A percentile compares a stretch with the other conserved stretches of the same genome.
Evolutionary conservation across 2,797 vertebrate genomes (phyloP).

Genomic region (Galago senegalensis): DNA sequence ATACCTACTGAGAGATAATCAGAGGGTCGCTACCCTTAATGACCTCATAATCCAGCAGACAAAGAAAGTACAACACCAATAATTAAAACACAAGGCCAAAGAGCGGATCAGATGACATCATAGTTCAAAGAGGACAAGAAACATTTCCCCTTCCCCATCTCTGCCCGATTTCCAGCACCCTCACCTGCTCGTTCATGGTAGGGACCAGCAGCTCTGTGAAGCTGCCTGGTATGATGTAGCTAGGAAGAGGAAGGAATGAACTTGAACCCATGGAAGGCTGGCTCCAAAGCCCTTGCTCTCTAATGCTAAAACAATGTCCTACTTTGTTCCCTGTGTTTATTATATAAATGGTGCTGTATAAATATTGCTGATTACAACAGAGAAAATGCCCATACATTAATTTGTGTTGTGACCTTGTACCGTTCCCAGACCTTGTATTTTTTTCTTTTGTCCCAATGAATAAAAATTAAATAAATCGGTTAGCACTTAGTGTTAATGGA

Average conservation of each 20-base stretch:
- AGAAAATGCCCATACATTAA: conserved; percentile 45
- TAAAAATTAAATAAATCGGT: conserved; percentile 85
- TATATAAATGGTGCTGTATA: conserved; percentile 23
- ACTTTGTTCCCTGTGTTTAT: conserved; percentile 13
- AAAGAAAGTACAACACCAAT: conserved; percentile 11
- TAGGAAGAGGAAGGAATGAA: not conserved
- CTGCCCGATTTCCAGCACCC: not conserved
- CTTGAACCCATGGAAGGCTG: not conserved
- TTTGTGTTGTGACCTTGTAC: conserved; percentile 55
- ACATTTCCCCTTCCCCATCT: not conserved
- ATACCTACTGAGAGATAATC: not conserved
- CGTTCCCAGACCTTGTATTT: conserved; percentile 80
- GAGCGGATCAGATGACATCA: not conserved
- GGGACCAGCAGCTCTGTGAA: not conserved
- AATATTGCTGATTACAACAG: conserved; percentile 31
- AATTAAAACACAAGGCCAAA: conserved; percentile 28
- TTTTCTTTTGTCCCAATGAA: conserved; percentile 84
- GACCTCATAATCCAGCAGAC: not conserved
- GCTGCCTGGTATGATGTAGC: conserved; percentile 56
- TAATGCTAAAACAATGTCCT: conserved; percentile 36
- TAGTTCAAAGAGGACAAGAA: not conserved
- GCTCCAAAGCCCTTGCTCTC: not conserved
- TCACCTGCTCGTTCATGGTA: not conserved
- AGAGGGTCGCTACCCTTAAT: not conserved
- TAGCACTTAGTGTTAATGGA: conserved; percentile 86